phyloP scores from a whole-genome alignment of 2,113 vertebrate species.

The Pimephales promelas region DNA sequence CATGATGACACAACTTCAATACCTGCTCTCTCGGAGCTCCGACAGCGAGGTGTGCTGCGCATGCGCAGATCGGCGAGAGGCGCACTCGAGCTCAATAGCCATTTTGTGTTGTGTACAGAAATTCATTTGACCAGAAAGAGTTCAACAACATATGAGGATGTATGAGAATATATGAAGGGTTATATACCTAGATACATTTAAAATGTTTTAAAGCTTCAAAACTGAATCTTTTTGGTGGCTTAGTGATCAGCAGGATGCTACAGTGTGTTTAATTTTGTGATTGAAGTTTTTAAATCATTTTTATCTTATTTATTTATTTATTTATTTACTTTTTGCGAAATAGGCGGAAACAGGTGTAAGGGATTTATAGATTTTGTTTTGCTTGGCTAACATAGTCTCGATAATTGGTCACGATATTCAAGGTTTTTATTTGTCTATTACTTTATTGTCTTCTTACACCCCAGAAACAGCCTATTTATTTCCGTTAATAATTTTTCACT shows the following conservation, averaged over 20 bases:
- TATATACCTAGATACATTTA: not conserved
- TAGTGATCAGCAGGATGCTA: not conserved
- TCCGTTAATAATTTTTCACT: not conserved
- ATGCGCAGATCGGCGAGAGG: conserved; percentile 69
- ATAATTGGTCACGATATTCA: not conserved
- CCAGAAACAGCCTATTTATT: not conserved
- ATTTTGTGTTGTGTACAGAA: conserved; percentile 63
- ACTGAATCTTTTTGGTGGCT: not conserved
- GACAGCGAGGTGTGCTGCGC: conserved; percentile 75
- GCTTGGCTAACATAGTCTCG: no score
- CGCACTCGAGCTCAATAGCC: conserved; percentile 51
- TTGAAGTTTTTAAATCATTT: not conserved
- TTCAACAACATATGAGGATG: not conserved
- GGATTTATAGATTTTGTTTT: not conserved
- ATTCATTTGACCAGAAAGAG: conserved; percentile 17
- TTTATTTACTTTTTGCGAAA: not conserved
- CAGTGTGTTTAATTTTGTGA: not conserved
- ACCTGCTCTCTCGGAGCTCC: conserved; percentile 66
- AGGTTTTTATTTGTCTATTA: not conserved
- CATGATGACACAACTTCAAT: conserved; percentile 60
- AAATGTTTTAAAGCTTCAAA: not conserved
- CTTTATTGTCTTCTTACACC: not conserved
- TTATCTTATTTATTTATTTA: not conserved
- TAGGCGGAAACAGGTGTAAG: not conserved
- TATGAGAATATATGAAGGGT: not conserved